These are phyloP conservation scores for Tanytarsus gracilentus DNA, from an alignment of 2,888 invertebrate genomes.

Conservation along the genomic window DNA sequence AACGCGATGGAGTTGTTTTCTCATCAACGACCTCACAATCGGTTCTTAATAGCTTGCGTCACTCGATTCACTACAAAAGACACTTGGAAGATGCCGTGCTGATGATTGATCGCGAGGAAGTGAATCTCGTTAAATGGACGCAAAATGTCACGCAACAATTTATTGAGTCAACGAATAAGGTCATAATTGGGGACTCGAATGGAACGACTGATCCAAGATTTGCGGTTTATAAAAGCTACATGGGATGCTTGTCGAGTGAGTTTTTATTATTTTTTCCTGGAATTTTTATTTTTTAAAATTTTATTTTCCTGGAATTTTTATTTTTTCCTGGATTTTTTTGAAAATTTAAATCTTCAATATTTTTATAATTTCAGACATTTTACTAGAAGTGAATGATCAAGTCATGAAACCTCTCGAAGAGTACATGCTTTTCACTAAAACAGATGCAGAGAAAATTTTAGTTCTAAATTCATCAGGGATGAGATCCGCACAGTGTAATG, in stretches of 20 bases:
- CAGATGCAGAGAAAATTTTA: constrained; percentile 72
- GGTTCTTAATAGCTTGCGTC: constrained; percentile 69
- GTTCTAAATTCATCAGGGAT: constrained; percentile 82
- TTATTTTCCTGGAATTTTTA: constrained; percentile 21
- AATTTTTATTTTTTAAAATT: too few species aligned
- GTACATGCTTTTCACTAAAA: constrained; percentile 83
- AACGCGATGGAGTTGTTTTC: constrained; percentile 63
- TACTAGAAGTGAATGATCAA: constrained; percentile 72
- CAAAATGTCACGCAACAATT: background rate
- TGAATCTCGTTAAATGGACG: constrained; percentile 49
- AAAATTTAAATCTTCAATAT: constrained; percentile 14
- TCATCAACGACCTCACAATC: constrained; percentile 70
- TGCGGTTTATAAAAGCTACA: constrained; percentile 75
- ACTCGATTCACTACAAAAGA: constrained; percentile 61
- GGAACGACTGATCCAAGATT: constrained; percentile 68
- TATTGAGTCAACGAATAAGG: constrained; percentile 65
- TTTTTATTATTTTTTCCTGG: constrained; percentile 33
- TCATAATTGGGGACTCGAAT: constrained; percentile 78
- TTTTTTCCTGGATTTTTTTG: background rate
- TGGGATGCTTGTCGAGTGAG: constrained; percentile 83
- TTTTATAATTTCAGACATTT: constrained; percentile 56
- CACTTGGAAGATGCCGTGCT: constrained; percentile 61
- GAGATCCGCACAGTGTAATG: constrained; percentile 75
- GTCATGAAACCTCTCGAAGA: constrained; percentile 82
- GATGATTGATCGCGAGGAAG: constrained; percentile 66